A percentile compares a stretch with the other conserved stretches of the same genome.
Evolutionary conservation across 2,797 vertebrate genomes (phyloP).

Genomic region (Spinus pinus): DNA sequence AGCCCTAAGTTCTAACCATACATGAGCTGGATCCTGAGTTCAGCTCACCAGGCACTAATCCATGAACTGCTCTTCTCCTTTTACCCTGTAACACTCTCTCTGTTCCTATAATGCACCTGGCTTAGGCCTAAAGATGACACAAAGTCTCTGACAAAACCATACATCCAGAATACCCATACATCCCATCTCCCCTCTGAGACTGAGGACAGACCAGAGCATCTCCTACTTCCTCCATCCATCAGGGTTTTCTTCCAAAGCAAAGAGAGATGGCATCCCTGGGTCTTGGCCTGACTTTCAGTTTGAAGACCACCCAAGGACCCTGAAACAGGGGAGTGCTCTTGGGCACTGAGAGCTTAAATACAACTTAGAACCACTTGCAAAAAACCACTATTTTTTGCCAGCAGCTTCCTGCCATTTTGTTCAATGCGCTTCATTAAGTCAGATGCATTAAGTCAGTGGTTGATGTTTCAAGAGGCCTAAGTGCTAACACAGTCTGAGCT

Average conservation of each 20-base stretch:
- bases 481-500: not conserved
- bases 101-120: not conserved
- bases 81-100: not conserved
- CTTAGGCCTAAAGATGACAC: not conserved
- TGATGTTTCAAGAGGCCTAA: not conserved
- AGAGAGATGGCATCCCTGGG: not conserved
- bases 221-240: not conserved
- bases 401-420: not conserved
- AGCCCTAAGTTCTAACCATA: not conserved
- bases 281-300: not conserved
- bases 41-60: not conserved
- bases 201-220: not conserved
- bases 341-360: not conserved
- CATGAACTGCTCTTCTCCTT: not conserved
- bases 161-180: not conserved
- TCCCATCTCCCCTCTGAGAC: not conserved
- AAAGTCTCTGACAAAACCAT: not conserved
- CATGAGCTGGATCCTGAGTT: not conserved
- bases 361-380: not conserved
- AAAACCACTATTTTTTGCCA: not conserved
- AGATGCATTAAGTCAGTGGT: not conserved
- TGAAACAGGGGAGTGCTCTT: not conserved
- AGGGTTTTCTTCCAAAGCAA: not conserved
- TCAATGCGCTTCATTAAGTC: not conserved
- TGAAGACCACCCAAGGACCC: not conserved